Conservation (phyloP, 2,797 vertebrate genomes). For the Halcyon chelicuti region DNA sequence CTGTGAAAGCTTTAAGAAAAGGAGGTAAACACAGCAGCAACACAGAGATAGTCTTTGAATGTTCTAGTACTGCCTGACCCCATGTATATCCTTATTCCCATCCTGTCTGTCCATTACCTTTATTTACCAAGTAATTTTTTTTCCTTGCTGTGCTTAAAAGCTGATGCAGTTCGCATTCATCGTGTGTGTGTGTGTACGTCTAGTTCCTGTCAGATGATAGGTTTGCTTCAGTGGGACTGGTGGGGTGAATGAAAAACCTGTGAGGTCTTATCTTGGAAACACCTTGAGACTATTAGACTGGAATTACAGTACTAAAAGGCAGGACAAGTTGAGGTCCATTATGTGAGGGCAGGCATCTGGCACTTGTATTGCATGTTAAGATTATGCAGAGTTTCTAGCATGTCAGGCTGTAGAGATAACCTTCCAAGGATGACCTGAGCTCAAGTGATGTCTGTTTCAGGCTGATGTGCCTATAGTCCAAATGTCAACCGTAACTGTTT, state of each 20-base stretch:
- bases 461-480: not conserved
- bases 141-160: not conserved
- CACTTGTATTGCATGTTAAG: not conserved
- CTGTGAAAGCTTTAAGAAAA: not conserved
- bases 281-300: conserved; percentile 6
- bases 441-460: not conserved
- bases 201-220: not conserved
- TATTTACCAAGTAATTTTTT: not conserved
- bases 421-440: not conserved
- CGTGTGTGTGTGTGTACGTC: not conserved
- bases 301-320: not conserved
- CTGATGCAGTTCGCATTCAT: not conserved
- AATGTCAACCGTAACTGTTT: not conserved
- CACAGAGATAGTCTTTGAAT: not conserved
- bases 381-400: not conserved
- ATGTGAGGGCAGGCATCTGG: not conserved
- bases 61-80: not conserved
- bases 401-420: not conserved
- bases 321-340: not conserved
- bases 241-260: not conserved
- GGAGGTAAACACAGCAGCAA: not conserved
- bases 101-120: not conserved
- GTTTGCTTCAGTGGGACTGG: not conserved
- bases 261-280: conserved; percentile 12
- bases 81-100: not conserved